phyloP scores from a whole-genome alignment of 2,113 vertebrate genomes.

The Symphodus melops region DNA sequence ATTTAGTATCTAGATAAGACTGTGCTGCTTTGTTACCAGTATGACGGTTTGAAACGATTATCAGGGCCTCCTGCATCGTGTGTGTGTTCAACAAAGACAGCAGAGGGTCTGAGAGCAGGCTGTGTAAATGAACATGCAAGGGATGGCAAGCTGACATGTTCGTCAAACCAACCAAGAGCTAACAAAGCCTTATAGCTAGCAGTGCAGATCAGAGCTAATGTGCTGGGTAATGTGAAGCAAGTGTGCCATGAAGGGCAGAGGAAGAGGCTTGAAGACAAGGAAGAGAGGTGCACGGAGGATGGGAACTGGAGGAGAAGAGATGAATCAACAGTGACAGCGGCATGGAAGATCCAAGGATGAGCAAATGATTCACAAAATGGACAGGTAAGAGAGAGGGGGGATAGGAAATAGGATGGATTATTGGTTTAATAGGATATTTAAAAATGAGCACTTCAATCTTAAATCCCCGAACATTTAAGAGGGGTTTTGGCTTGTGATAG shows the following conservation, averaged over 20 bases:
- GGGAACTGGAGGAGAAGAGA: constrained; percentile 62
- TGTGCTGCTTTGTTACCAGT: background rate
- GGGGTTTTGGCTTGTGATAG: constrained; percentile 30
- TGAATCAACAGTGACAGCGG: constrained; percentile 72
- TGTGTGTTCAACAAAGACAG: background rate
- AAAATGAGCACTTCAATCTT: constrained; percentile 34
- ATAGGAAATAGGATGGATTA: constrained; percentile 7
- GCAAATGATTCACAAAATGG: constrained; percentile 54
- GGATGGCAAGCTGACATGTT: constrained; percentile 13
- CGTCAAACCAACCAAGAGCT: constrained; percentile 21
- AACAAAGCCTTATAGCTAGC: constrained; percentile 15
- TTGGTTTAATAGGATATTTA: constrained; percentile 20
- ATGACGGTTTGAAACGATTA: background rate
- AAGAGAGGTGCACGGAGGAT: constrained; percentile 45
- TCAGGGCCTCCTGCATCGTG: background rate
- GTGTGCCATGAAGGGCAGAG: constrained; percentile 26
- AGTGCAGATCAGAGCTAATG: constrained; percentile 54
- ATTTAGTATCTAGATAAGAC: background rate
- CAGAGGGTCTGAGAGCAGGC: background rate
- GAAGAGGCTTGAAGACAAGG: constrained; percentile 23
- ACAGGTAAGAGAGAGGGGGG: background rate
- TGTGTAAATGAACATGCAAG: background rate
- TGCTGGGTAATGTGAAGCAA: constrained; percentile 65
- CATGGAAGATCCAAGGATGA: constrained; percentile 34
- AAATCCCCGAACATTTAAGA: constrained; percentile 44